Evolutionary conservation across 1,140 invertebrate species (phyloP), one percentile per base, ranked within the genome.

Genomic region (Akabosia matsudoensis): DNA sequence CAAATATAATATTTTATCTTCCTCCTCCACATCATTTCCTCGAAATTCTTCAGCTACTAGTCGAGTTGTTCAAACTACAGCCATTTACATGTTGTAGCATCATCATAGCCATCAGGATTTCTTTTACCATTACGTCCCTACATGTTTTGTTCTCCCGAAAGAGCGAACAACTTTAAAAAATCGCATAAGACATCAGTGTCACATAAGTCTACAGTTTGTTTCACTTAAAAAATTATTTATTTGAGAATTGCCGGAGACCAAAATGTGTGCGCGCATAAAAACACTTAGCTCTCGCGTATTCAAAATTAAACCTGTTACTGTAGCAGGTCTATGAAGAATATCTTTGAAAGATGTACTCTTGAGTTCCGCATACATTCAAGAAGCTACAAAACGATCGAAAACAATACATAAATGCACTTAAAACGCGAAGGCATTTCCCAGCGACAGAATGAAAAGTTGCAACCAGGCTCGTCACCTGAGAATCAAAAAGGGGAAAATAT

Each of bases 381-480:
- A 10, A 10, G 37, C 37, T 10, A 45, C 37, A 45, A n/a, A n/a
- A 45, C 37, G 37, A 10, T 45, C 37, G 7, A 7, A 45, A 45
- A n/a, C n/a, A n/a, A n/a, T n/a, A n/a, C n/a, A 45, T 45, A 45
- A 45, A 45, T 45, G 37, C 7, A 18, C 37, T 45, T 10, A 7
- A 45, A 10, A 18, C 37, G 14, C 13, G 24, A 3, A 4, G 24
- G 24, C 54, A 56, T 56, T 56, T 56, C 24, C 7, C 31, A 13
- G 26, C 31, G 61, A 67, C 61, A 67, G 2, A 7, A 67, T 67
- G 61, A 67, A 67, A 67, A 67, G 61, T 67, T 67, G 61, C 61
- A n/a, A 67, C 61, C 28, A 30, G 61, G 26, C 61, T 67, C 61
- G n/a, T 67, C 61, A 67, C 31, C 13, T 56, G 13, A 22, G 22